Evolutionary conservation across 2,797 vertebrate genomes (phyloP).

Genomic region (Tragopan temminckii): DNA sequence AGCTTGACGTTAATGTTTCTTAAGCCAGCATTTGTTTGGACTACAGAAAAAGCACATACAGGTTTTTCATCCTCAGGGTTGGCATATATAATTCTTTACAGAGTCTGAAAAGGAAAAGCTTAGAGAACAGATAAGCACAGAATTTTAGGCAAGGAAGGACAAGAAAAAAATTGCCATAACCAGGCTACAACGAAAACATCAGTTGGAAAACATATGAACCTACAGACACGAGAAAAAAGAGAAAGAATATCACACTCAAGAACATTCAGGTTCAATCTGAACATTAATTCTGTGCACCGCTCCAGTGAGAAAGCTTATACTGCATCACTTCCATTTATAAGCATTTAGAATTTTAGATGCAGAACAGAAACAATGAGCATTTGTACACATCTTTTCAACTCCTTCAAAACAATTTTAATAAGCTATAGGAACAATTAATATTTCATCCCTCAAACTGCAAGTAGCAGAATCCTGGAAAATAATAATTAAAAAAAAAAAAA

Average conservation of each 20-base stretch:
- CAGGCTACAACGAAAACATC: neutral
- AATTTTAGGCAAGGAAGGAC: neutral
- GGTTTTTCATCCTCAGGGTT: neutral
- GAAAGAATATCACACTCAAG: neutral
- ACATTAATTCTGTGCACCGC: fast-evolving
- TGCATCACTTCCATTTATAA: neutral
- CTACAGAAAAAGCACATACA: neutral
- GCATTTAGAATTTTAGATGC: neutral
- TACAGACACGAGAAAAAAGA: neutral
- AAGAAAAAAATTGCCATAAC: neutral
- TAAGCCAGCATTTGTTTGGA: neutral
- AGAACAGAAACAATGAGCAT: neutral
- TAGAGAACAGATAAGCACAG: neutral
- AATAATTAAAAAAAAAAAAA: too few relatives aligned
- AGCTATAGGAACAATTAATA: neutral
- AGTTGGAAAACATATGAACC: fast-evolving
- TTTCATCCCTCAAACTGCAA: neutral
- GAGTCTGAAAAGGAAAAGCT: neutral
- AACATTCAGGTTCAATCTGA: neutral
- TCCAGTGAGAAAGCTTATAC: neutral
- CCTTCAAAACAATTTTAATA: neutral
- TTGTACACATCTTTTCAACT: neutral
- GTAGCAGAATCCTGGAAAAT: neutral
- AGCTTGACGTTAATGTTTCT: neutral
- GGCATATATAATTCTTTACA: neutral